Evolutionary conservation across 2,797 vertebrate genomes (phyloP), one percentile per base, ranked within the genome.

Genomic region (Cephalopachus bancanus): DNA sequence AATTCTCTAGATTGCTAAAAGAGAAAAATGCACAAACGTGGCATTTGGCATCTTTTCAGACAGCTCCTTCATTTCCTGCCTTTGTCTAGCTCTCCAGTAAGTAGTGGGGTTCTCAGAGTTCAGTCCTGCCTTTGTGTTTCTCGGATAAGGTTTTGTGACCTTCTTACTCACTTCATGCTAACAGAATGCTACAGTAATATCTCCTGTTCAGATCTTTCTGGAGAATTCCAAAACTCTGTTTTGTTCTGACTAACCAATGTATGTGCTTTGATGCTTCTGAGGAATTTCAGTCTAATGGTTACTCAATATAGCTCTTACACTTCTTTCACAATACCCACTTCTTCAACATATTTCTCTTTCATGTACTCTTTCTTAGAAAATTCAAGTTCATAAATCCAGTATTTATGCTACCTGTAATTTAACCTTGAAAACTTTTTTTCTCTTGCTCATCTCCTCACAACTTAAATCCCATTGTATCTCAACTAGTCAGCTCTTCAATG

Each of bases 341-440:
- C 33, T 28, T 15, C 51, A 55, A 14, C 8, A 5, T 12, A 15
- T 4, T 8, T 10, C 10, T 57, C n/a, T 20, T 62, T 20, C 2
- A 0, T 20, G 19, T 2, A 20, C 5, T 49, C 19, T 37, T 4
- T 67, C 16, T 22, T 10, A 7, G 22, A 6, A 22, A 71, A 30
- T 53, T 11, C 0, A 0, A 19, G 3, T 10, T 14, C 4, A 9
- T 14, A 2, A 14, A 16, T 12, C n/a, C 10, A 19, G 33, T 0
- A 19, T 2, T 24, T 0, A 0, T 1, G 49, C 30, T 28, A 15
- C 15, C 26, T n/a, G 8, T 0, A 5, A 22, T n/a, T 11, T 5
- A 28, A 3, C 33, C 26, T 30, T 7, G 2, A 51, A 7, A 8
- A 1, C 49, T 4, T 22, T 33, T 60, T 7, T 26, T 59, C 3